phyloP scores from a whole-genome alignment of 2,888 invertebrate species.

The Xestobium rufovillosum region DNA sequence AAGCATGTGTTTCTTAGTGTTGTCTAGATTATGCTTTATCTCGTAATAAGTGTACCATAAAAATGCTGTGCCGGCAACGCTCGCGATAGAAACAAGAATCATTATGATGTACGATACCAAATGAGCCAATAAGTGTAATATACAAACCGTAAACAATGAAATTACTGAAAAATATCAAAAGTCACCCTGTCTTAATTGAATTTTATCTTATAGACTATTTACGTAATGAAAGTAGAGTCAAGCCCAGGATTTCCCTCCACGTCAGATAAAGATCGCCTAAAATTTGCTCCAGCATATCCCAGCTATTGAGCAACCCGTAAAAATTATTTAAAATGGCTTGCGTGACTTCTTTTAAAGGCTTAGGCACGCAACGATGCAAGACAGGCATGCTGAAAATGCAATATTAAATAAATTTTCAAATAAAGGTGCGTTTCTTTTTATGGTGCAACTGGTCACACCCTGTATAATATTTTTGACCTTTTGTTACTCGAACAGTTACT shows the following conservation, averaged over 20 bases:
- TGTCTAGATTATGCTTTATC: conserved; percentile 58
- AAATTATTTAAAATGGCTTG: conserved; percentile 60
- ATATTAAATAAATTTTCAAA: conserved; percentile 10
- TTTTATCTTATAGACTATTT: conserved; percentile 45
- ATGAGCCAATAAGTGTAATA: conserved; percentile 76
- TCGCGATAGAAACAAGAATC: conserved; percentile 66
- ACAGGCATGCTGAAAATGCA: conserved; percentile 59
- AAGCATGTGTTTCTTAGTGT: conserved; percentile 43
- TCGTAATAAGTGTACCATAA: conserved; percentile 87
- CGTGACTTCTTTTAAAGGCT: conserved; percentile 57
- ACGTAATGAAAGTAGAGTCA: conserved; percentile 78
- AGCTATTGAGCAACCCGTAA: conserved; percentile 75
- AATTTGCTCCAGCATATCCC: conserved; percentile 84
- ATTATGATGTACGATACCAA: conserved; percentile 85
- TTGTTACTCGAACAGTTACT: too few relatives aligned
- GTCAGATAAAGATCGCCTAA: conserved; percentile 81
- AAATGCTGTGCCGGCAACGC: conserved; percentile 68
- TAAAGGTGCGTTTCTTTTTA: too few relatives aligned
- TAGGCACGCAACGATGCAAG: conserved; percentile 82
- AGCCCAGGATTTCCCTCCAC: conserved; percentile 76
- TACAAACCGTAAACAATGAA: conserved; percentile 72
- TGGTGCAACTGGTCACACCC: too few relatives aligned
- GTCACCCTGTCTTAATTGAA: conserved; percentile 8
- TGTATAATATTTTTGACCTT: too few relatives aligned
- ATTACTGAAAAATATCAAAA: conserved; percentile 56